phyloP scores from a whole-genome alignment of 2,888 invertebrate genomes.

The Elysia crispata region DNA sequence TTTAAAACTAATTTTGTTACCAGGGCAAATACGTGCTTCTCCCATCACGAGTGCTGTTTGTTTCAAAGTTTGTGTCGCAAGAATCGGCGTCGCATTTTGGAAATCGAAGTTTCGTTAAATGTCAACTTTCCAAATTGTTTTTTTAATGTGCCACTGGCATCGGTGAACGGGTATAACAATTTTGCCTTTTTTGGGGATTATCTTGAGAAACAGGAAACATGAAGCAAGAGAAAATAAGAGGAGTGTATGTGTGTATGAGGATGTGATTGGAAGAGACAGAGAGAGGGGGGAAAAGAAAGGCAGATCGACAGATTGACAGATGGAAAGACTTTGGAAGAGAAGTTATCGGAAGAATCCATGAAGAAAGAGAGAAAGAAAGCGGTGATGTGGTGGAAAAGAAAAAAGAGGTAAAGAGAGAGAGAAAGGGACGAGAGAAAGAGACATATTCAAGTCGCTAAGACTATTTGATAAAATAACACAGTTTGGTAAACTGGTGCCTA shows the following conservation, averaged over 20 bases:
- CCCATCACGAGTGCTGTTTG: too few species aligned
- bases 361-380: neutral
- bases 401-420: constrained; percentile 5
- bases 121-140: too few species aligned
- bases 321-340: constrained; percentile 23
- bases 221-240: neutral
- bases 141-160: too few species aligned
- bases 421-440: neutral
- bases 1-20: too few species aligned
- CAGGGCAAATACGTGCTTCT: too few species aligned
- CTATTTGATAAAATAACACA: neutral
- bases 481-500: neutral
- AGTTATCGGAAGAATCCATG: neutral
- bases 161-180: too few species aligned
- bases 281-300: constrained; percentile 7
- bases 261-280: neutral
- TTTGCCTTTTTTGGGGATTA: neutral
- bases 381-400: neutral
- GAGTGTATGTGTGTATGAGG: neutral
- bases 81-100: too few species aligned
- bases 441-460: neutral
- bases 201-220: neutral
- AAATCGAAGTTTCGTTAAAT: too few species aligned
- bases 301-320: constrained; percentile 21
- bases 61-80: too few species aligned